Evolutionary conservation across 1,140 invertebrate genomes (phyloP).

Genomic region (Agrypnia vestita): DNA sequence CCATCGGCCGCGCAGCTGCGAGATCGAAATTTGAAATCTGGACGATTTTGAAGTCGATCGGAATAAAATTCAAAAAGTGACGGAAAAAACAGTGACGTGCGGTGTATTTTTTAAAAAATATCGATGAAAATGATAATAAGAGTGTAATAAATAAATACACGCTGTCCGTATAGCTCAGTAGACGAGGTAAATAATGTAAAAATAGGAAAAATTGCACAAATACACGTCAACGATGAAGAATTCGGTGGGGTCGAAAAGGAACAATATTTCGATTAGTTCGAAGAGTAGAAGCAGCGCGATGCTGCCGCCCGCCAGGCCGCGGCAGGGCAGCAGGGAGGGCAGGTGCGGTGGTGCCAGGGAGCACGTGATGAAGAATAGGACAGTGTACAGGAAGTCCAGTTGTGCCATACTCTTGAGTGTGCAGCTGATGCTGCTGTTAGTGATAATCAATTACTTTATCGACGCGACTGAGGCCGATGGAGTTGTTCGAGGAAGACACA

Average conservation of each 20-base stretch:
- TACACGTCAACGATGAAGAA: no score
- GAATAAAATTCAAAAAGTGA: no score
- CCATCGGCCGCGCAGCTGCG: slow-evolving; percentile 2
- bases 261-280: neutral
- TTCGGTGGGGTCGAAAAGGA: no score
- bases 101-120: no score
- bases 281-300: slow-evolving; percentile 3
- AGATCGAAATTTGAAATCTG: neutral
- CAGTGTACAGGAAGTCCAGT: slow-evolving; percentile 50
- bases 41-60: neutral
- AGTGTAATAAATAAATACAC: no score
- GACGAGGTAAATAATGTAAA: no score
- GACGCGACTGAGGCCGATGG: slow-evolving; percentile 49
- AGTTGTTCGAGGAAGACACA: neutral
- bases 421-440: slow-evolving; percentile 54
- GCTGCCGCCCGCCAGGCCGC: neutral
- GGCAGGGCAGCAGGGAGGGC: neutral
- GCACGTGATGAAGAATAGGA: slow-evolving; percentile 45
- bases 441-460: slow-evolving; percentile 55
- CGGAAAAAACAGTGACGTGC: no score
- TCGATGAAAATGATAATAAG: no score
- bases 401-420: slow-evolving; percentile 49
- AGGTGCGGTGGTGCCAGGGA: slow-evolving; percentile 11
- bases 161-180: no score
- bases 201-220: no score